Conservation (phyloP, 2,113 vertebrate genomes). For the Thryonomys swinderianus region DNA sequence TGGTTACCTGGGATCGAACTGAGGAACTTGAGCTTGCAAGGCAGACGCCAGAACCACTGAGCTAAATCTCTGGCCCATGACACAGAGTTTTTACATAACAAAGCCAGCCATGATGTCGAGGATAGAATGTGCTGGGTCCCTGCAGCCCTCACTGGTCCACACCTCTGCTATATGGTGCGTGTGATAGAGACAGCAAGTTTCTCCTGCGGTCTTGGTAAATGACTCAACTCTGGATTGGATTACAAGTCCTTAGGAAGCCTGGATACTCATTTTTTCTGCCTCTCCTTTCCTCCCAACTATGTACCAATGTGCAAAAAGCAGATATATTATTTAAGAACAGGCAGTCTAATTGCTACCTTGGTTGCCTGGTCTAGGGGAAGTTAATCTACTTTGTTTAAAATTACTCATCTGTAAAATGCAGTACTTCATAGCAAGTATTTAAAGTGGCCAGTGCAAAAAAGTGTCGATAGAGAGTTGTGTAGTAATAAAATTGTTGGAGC, state of each 20-base stretch:
- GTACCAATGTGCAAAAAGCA: neutral
- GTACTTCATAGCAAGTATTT: neutral
- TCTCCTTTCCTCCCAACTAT: neutral
- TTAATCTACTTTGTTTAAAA: neutral
- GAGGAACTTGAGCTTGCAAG: too few relatives aligned
- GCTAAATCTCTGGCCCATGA: too few relatives aligned
- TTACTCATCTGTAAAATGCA: constrained; percentile 18
- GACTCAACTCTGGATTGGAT: neutral
- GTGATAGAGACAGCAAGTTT: accelerated
- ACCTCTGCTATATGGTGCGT: too few relatives aligned
- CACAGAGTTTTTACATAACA: too few relatives aligned
- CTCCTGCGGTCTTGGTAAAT: neutral
- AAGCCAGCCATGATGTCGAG: neutral
- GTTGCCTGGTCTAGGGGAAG: neutral
- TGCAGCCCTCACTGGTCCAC: neutral
- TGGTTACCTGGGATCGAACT: too few relatives aligned
- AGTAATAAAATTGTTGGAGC: neutral
- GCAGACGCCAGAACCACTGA: too few relatives aligned
- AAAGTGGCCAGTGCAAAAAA: neutral
- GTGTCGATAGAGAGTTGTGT: neutral
- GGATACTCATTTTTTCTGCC: too few relatives aligned
- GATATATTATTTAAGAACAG: neutral
- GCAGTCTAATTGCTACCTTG: too few relatives aligned
- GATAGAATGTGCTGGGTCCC: neutral
- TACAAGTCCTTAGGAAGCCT: neutral